phyloP scores from a whole-genome alignment of 2,113 vertebrate species.

The Oryzias woworae region DNA sequence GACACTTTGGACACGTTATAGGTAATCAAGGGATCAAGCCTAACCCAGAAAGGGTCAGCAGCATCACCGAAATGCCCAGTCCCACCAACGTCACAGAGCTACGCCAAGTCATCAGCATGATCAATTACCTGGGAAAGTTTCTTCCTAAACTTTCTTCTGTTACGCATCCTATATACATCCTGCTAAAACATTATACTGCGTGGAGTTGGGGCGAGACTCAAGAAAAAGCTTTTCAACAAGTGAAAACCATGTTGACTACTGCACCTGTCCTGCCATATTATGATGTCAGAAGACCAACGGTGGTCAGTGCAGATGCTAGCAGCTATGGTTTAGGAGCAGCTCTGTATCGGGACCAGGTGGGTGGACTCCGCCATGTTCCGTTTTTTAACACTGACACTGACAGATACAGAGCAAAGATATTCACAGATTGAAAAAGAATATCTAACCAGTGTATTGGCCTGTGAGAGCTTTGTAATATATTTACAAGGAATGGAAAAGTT shows the following conservation, averaged over 20 bases:
- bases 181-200: background rate
- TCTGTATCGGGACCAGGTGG: background rate
- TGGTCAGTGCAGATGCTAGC: background rate
- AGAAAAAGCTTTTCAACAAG: background rate
- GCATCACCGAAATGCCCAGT: background rate
- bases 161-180: background rate
- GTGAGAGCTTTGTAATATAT: background rate
- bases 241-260: background rate
- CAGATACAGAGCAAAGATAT: too few species aligned
- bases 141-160: background rate
- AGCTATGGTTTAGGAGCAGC: background rate
- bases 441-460: too few species aligned
- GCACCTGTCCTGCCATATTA: background rate
- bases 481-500: background rate
- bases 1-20: background rate
- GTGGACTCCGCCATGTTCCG: too few species aligned
- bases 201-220: background rate
- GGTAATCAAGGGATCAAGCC: background rate
- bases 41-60: background rate
- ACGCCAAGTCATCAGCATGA: background rate
- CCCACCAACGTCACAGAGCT: background rate
- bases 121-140: background rate
- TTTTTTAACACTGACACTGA: too few species aligned
- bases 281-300: background rate
- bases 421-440: too few species aligned